phyloP scores from a whole-genome alignment of 2,888 invertebrate genomes.

The Eupeodes latifasciatus region DNA sequence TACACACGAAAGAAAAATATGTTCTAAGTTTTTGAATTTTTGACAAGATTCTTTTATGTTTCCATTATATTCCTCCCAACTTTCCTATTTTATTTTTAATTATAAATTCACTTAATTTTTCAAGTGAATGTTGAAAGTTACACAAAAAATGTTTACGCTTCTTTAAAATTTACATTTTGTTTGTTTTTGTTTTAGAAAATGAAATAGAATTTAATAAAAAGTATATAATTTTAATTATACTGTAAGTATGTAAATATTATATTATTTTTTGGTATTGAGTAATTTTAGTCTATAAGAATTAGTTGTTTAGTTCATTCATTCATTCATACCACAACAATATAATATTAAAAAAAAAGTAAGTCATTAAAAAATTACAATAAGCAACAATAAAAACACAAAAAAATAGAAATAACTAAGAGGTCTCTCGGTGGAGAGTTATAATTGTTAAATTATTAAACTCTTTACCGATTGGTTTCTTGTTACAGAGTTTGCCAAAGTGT shows the following conservation, averaged over 20 bases:
- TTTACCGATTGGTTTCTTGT: slow-evolving; percentile 35
- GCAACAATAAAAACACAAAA: slow-evolving; percentile 1
- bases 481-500: slow-evolving; percentile 18
- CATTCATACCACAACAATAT: slow-evolving; percentile 18
- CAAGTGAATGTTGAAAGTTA: slow-evolving; percentile 49
- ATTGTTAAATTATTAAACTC: slow-evolving; percentile 1
- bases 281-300: slow-evolving; percentile 36
- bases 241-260: slow-evolving; percentile 72
- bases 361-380: slow-evolving; percentile 7
- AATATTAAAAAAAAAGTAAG: slow-evolving; percentile 19
- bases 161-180: slow-evolving; percentile 51
- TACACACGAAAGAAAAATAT: background rate
- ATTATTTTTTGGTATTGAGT: slow-evolving; percentile 4
- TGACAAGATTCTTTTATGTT: slow-evolving; percentile 22
- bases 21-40: slow-evolving; percentile 1
- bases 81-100: background rate
- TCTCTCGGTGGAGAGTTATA: slow-evolving; percentile 41
- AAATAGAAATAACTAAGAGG: background rate
- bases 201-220: slow-evolving; percentile 52
- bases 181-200: slow-evolving; percentile 59
- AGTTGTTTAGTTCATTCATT: slow-evolving; percentile 21
- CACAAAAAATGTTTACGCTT: slow-evolving; percentile 56
- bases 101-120: slow-evolving; percentile 63
- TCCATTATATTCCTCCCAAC: background rate
- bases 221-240: slow-evolving; percentile 40